Base-by-base conservation (phyloP, 2,113 vertebrate genomes). In the Tursiops truncatus region DNA sequence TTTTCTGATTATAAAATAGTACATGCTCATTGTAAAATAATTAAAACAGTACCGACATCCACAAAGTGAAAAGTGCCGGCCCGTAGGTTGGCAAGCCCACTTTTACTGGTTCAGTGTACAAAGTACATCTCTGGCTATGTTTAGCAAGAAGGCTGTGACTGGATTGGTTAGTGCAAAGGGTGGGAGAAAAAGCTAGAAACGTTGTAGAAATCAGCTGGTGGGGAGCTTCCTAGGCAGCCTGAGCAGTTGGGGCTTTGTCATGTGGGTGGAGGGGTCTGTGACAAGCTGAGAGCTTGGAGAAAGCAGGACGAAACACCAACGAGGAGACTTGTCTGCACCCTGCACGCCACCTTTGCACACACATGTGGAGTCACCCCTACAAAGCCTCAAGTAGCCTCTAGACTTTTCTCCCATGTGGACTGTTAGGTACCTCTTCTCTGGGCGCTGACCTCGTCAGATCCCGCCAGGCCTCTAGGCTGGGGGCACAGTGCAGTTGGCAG, bases 281-380 rank as follows among this genome's bases (percentile, higher is more conserved):
- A 70, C 26, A 41, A 89, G 53, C 65, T 28, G 33, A 62, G 56
- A 67, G 20, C 47, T 53, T 92, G 18, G 60, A 93, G 41, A 68
- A 79, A 83, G 67, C n/a, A 81, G 44, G 28, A 11, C 15, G 80
- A 33, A 94, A 47, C n/a, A 33, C 67, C 89, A 58, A 7, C 0
- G 58, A 71, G 9, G 4, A 41, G 28, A 68, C 44, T 70, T 38
- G 15, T 79, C 74, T 67, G 50, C 8, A 80, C 13, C 20, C 3
- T 1, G 2, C 10, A 31, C 1, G 18, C n/a, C 53, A n/a, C 21
- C 25, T 80, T 44, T 56, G 8, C 1, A 0, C 21, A 1, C 20
- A 8, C 13, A 10, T 2, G 5, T 4, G 31, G 10, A 9, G 10
- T 53, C 23, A 18, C 17, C 58, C 20, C 18, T 44, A 14, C 18